A percentile compares a stretch with the other conserved stretches of the same genome.
phyloP scores from a whole-genome alignment of 2,113 vertebrate species.

The Oostethus manadensis region DNA sequence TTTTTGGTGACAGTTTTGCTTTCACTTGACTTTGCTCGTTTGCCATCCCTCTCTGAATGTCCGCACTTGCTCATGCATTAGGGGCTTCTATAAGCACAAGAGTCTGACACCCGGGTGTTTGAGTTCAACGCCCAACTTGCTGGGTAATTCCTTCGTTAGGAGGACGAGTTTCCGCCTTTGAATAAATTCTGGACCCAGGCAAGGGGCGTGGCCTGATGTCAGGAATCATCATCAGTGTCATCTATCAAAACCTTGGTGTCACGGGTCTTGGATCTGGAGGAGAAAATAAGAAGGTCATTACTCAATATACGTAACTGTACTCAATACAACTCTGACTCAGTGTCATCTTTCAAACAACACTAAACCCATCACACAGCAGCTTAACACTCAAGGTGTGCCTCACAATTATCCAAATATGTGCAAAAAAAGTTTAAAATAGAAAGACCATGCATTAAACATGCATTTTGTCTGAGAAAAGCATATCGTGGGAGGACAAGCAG shows the following conservation, averaged over 20 bases:
- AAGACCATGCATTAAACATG: no score
- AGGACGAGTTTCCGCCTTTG: conserved; percentile 62
- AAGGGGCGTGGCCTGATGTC: conserved; percentile 75
- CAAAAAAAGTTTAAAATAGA: no score
- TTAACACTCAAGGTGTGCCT: no score
- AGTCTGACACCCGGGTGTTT: conserved; percentile 15
- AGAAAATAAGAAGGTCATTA: neutral
- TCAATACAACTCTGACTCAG: no score
- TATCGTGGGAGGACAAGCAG: no score
- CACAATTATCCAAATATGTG: no score
- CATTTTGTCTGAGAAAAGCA: no score
- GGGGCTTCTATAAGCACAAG: conserved; percentile 4
- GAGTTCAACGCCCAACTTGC: conserved; percentile 52
- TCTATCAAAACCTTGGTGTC: conserved; percentile 97
- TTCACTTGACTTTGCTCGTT: conserved; percentile 10
- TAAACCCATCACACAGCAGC: no score
- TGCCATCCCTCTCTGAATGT: conserved; percentile 15
- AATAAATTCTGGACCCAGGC: conserved; percentile 67
- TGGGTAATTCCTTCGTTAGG: conserved; percentile 52
- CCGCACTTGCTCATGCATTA: conserved; percentile 14
- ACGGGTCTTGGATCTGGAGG: conserved; percentile 83
- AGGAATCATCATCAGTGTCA: conserved; percentile 96
- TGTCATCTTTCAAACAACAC: no score
- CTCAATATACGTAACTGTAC: no score
- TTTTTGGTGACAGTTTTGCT: conserved; percentile 11